A percentile compares a stretch with the other conserved stretches of the same genome.
phyloP scores from a whole-genome alignment of 1,140 invertebrate species.

The Drosophila cardini region DNA sequence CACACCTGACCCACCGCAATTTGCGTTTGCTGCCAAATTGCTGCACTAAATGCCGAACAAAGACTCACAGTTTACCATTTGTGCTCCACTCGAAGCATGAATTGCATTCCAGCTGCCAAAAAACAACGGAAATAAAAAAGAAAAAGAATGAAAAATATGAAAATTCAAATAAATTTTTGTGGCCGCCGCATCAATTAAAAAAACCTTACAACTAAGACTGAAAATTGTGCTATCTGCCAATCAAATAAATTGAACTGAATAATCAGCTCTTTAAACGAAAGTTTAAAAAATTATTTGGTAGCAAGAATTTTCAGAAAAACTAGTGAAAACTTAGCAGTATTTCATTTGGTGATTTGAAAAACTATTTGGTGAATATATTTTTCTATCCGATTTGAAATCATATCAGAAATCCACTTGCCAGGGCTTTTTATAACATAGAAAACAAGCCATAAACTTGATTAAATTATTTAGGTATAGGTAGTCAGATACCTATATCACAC shows the following conservation, averaged over 20 bases:
- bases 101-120: conserved; percentile 23
- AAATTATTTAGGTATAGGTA: not conserved
- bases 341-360: too few species aligned
- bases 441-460: conserved; percentile 4
- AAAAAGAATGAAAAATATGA: conserved; percentile 6
- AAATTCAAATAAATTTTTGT: conserved; percentile 20
- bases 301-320: too few species aligned
- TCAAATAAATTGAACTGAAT: conserved; percentile 19
- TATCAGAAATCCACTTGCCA: not conserved
- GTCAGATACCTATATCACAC: not conserved
- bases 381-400: too few species aligned
- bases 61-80: conserved; percentile 33
- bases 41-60: conserved; percentile 40
- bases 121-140: not conserved
- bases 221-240: conserved; percentile 15
- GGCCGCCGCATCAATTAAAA: conserved; percentile 45
- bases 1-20: conserved; percentile 40
- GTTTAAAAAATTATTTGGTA: not conserved
- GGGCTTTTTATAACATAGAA: not conserved
- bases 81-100: conserved; percentile 15
- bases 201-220: conserved; percentile 11
- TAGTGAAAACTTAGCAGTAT: too few species aligned
- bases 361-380: too few species aligned
- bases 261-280: not conserved
- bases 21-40: conserved; percentile 46